Evolutionary conservation across 1,140 invertebrate genomes (phyloP).

Genomic region (Vollenhovia emeryi): DNA sequence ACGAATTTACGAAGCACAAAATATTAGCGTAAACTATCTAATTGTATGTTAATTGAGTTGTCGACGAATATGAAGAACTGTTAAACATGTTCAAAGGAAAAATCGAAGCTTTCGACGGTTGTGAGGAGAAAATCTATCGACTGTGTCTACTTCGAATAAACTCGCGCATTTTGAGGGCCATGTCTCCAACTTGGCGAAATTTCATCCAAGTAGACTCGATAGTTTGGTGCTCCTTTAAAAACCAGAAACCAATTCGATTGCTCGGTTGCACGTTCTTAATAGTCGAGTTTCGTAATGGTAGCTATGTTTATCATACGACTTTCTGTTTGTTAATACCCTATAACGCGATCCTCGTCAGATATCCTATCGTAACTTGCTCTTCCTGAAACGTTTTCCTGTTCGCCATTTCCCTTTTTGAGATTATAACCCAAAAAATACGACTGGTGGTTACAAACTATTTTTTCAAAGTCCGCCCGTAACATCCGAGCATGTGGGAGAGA

Average conservation of each 20-base stretch:
- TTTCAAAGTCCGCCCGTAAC: conserved; percentile 63
- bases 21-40: conserved; percentile 67
- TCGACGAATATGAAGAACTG: too few relatives aligned
- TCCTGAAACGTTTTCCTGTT: conserved; percentile 39
- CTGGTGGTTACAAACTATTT: conserved; percentile 84
- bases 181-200: too few relatives aligned
- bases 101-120: too few relatives aligned
- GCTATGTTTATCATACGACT: conserved; percentile 66
- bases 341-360: conserved; percentile 35
- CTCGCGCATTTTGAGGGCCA: too few relatives aligned
- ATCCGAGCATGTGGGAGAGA: conserved; percentile 11
- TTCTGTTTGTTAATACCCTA: conserved; percentile 55
- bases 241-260: too few relatives aligned
- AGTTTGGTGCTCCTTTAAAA: too few relatives aligned
- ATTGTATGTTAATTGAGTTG: conserved; percentile 66
- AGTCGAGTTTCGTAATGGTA: conserved; percentile 70
- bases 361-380: conserved; percentile 46
- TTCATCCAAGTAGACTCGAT: too few relatives aligned
- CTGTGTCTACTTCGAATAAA: too few relatives aligned
- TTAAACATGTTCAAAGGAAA: too few relatives aligned
- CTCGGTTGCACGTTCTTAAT: too few relatives aligned
- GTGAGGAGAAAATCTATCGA: too few relatives aligned
- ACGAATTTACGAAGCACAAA: conserved; percentile 52
- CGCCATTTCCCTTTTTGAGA: conserved; percentile 79
- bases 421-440: conserved; percentile 84